phyloP scores from a whole-genome alignment of 2,797 vertebrate species.

The Megalops cyprinoides region DNA sequence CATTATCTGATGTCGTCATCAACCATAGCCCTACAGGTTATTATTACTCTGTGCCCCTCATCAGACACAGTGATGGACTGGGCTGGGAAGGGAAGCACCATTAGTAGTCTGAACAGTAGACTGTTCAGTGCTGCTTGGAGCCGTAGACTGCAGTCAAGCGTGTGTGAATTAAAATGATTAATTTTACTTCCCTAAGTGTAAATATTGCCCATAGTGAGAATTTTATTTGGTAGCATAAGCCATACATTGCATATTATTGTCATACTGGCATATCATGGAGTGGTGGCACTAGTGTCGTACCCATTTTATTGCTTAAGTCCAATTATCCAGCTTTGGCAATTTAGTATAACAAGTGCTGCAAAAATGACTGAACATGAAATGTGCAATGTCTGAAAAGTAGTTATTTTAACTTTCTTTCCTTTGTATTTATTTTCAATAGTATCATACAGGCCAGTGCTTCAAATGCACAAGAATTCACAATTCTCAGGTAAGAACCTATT shows the following conservation, averaged over 20 bases:
- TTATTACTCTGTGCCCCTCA: no score
- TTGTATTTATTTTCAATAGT: slow-evolving; percentile 54
- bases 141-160: no score
- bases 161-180: no score
- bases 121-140: background rate
- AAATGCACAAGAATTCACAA: slow-evolving; percentile 56
- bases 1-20: background rate
- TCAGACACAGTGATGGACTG: no score
- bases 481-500: slow-evolving; percentile 62
- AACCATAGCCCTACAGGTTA: background rate
- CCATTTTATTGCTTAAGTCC: background rate
- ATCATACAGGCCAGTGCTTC: slow-evolving; percentile 47
- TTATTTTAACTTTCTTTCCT: background rate
- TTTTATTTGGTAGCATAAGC: no score
- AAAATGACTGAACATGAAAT: no score
- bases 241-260: no score
- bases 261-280: no score
- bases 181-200: no score
- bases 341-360: background rate
- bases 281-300: no score
- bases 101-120: background rate
- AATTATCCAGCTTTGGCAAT: background rate
- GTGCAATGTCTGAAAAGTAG: background rate
- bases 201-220: no score
- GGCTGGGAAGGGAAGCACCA: no score